Evolutionary conservation across 2,113 vertebrate species (phyloP).

Genomic region (Otis tarda): DNA sequence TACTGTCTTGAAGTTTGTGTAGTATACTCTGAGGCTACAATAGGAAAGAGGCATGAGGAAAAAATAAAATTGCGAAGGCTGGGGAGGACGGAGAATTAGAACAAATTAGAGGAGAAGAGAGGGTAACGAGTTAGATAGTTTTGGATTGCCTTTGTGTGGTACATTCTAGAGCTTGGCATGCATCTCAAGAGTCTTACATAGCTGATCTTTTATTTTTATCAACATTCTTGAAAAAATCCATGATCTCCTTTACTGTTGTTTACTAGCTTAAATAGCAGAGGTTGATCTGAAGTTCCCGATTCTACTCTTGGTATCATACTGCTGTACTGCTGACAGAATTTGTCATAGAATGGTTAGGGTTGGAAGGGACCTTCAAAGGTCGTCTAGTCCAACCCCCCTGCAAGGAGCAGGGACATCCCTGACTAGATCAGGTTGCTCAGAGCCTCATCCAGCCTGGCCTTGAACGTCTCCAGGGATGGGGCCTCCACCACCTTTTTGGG

Average conservation of each 20-base stretch:
- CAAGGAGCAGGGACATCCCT: too few species aligned
- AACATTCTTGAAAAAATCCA: neutral
- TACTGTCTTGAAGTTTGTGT: neutral
- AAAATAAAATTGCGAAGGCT: neutral
- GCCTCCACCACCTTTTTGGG: too few species aligned
- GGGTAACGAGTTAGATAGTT: neutral
- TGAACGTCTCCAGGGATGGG: too few species aligned
- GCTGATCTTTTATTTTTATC: neutral
- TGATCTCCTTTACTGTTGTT: neutral
- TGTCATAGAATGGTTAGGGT: too few species aligned
- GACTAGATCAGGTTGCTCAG: too few species aligned
- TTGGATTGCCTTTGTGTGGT: neutral
- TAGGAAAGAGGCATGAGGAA: neutral
- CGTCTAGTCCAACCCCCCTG: too few species aligned
- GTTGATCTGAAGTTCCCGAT: neutral
- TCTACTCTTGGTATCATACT: neutral
- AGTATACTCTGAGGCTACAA: neutral
- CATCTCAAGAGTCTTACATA: neutral
- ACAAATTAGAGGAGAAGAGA: neutral
- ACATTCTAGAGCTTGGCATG: neutral
- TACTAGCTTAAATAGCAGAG: neutral
- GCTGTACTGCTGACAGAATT: neutral
- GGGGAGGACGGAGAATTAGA: neutral
- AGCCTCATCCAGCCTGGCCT: too few species aligned
- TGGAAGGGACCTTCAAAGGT: too few species aligned